A percentile compares a stretch with the other conserved stretches of the same genome.
phyloP scores from a whole-genome alignment of 30 jellyfish, hydroid and myxozoan species.

The Aurelia aurita region DNA sequence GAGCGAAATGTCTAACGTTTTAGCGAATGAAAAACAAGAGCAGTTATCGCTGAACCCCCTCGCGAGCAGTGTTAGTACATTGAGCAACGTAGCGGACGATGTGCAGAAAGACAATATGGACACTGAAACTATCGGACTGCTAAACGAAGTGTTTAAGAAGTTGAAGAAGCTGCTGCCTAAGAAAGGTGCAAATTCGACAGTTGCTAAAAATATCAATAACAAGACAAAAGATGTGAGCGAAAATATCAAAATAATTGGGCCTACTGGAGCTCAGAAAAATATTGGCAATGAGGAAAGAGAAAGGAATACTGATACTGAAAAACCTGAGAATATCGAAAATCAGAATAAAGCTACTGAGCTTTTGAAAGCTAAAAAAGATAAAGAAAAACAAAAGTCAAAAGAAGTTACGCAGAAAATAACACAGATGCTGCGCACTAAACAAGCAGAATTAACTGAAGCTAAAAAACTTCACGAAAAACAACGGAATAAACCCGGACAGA shows the following conservation, averaged over 20 bases:
- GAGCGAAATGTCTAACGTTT: not conserved
- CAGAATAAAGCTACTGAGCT: not conserved
- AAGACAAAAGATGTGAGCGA: not conserved
- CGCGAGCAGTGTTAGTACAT: constrained; percentile 61
- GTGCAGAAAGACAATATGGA: constrained; percentile 63
- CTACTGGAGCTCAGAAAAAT: not conserved
- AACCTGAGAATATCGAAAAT: not conserved
- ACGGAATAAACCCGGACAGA: constrained; percentile 5
- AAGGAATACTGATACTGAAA: not conserved
- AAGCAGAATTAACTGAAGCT: constrained; percentile 23
- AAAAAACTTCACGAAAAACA: constrained; percentile 16
- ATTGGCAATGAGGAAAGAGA: no score
- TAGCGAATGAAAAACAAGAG: constrained; percentile 50
- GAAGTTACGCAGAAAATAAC: constrained; percentile 38
- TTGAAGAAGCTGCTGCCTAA: constrained; percentile 61
- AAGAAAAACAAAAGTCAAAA: constrained; percentile 18
- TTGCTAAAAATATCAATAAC: not conserved
- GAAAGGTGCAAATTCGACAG: constrained; percentile 17
- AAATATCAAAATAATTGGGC: not conserved
- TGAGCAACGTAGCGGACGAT: constrained; percentile 41
- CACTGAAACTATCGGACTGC: constrained; percentile 61
- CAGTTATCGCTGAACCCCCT: constrained; percentile 55
- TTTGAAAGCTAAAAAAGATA: constrained; percentile 3
- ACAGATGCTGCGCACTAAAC: constrained; percentile 25
- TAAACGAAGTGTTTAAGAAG: constrained; percentile 66